A percentile compares a stretch with the other conserved stretches of the same genome.
Conservation (phyloP, 2,113 vertebrate genomes). For the Pomatostomus ruficeps region DNA sequence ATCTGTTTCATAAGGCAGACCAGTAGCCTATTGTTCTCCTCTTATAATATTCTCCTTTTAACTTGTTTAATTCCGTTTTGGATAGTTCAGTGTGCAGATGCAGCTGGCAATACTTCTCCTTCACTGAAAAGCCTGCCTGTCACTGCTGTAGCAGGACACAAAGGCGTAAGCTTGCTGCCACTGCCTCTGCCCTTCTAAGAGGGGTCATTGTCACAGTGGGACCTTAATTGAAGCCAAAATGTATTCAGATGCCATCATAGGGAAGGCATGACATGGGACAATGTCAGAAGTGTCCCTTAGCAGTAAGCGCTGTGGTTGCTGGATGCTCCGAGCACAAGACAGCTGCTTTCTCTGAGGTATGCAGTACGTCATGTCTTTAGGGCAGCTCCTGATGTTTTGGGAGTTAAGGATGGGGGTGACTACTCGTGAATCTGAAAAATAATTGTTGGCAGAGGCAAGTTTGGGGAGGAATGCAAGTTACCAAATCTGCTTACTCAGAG, state of each 20-base stretch:
- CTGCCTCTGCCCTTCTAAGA: neutral
- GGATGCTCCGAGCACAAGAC: neutral
- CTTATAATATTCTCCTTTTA: neutral
- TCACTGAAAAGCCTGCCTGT: neutral
- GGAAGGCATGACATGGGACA: neutral
- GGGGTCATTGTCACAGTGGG: neutral
- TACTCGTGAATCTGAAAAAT: accelerated
- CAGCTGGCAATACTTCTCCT: neutral
- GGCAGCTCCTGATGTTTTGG: neutral
- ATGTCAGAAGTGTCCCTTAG: neutral
- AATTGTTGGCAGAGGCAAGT: neutral
- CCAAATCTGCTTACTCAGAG: neutral
- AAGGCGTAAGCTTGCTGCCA: neutral
- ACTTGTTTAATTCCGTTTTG: neutral
- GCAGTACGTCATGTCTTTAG: accelerated
- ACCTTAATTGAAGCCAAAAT: neutral
- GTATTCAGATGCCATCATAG: neutral
- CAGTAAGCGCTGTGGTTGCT: neutral
- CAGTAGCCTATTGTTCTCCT: neutral
- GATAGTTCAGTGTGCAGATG: neutral
- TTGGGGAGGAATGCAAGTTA: neutral
- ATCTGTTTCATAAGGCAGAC: neutral
- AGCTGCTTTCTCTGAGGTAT: neutral
- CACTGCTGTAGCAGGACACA: neutral
- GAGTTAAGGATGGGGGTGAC: neutral